phyloP scores from a whole-genome alignment of 2,113 vertebrate genomes.

The Coryphaenoides rupestris region DNA sequence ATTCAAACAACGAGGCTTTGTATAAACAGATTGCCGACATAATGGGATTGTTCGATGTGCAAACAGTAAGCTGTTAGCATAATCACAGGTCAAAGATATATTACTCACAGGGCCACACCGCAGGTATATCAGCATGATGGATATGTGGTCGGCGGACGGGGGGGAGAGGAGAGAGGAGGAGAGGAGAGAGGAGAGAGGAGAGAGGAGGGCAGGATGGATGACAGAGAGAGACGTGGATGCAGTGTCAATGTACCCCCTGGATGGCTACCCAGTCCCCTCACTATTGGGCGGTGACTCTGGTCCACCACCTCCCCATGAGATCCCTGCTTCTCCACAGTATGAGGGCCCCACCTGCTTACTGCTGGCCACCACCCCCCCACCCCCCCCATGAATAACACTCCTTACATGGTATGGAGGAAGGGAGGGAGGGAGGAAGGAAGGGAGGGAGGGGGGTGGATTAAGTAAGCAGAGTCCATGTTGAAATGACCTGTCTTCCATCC shows the following conservation, averaged over 20 bases:
- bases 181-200: slow-evolving; percentile 20
- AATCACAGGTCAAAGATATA: slow-evolving; percentile 74
- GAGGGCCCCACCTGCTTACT: too few species aligned
- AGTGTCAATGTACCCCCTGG: slow-evolving; percentile 64
- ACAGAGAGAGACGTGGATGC: slow-evolving; percentile 33
- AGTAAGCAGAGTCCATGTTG: too few species aligned
- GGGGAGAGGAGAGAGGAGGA: too few species aligned
- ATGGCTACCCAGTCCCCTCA: slow-evolving; percentile 3
- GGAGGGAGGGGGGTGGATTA: too few species aligned
- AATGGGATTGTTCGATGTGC: slow-evolving; percentile 75
- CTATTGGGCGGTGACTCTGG: not conserved
- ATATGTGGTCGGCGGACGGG: too few species aligned
- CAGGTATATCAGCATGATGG: slow-evolving; percentile 71
- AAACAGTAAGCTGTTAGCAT: slow-evolving; percentile 77
- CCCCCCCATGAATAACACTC: too few species aligned
- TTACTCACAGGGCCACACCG: slow-evolving; percentile 60
- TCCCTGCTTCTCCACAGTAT: too few species aligned
- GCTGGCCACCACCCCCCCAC: too few species aligned
- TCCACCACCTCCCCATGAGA: not conserved
- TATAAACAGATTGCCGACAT: slow-evolving; percentile 72
- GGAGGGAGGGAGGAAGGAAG: too few species aligned
- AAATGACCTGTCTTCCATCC: too few species aligned
- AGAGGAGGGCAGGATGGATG: too few species aligned
- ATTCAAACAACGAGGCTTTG: slow-evolving; percentile 67
- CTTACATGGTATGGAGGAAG: too few species aligned